Conservation (phyloP, 2,888 invertebrate genomes). For the Drosophila histrio region DNA sequence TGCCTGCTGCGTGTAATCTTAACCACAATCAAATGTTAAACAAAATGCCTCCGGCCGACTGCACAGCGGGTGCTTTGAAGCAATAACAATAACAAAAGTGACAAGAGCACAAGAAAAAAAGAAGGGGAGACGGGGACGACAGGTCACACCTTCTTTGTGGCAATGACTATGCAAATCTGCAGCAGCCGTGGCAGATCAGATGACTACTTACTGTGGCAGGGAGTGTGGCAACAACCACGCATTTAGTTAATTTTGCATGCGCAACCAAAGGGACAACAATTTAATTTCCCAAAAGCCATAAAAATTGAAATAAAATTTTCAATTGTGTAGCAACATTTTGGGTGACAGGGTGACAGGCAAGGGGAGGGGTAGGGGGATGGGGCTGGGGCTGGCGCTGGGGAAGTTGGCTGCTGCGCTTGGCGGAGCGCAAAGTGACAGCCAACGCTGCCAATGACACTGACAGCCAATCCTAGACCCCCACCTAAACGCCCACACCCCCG, state of each 20-base stretch:
- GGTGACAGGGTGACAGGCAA: background rate
- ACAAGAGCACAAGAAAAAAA: constrained; percentile 27
- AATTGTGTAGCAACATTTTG: constrained; percentile 62
- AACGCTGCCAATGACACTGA: constrained; percentile 71
- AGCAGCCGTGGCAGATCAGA: constrained; percentile 8
- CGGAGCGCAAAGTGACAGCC: constrained; percentile 64
- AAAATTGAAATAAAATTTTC: constrained; percentile 73
- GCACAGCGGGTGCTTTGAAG: constrained; percentile 49
- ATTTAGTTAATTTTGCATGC: constrained; percentile 72
- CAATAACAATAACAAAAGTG: constrained; percentile 53
- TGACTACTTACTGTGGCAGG: background rate
- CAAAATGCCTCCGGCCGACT: constrained; percentile 65
- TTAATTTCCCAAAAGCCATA: constrained; percentile 76
- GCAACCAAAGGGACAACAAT: constrained; percentile 62
- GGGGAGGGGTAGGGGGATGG: background rate
- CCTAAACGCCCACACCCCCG: background rate
- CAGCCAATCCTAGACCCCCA: constrained; percentile 22
- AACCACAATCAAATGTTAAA: constrained; percentile 73
- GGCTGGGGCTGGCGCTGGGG: background rate
- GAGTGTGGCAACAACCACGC: constrained; percentile 26
- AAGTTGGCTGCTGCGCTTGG: constrained; percentile 43
- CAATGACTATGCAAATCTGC: constrained; percentile 59
- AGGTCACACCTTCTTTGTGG: constrained; percentile 65
- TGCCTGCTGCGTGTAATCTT: constrained; percentile 58
- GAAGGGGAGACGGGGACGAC: constrained; percentile 31